These are phyloP conservation scores for Pardosa pseudoannulata DNA, from an alignment of 2,888 invertebrate genomes.

Conservation along the genomic window DNA sequence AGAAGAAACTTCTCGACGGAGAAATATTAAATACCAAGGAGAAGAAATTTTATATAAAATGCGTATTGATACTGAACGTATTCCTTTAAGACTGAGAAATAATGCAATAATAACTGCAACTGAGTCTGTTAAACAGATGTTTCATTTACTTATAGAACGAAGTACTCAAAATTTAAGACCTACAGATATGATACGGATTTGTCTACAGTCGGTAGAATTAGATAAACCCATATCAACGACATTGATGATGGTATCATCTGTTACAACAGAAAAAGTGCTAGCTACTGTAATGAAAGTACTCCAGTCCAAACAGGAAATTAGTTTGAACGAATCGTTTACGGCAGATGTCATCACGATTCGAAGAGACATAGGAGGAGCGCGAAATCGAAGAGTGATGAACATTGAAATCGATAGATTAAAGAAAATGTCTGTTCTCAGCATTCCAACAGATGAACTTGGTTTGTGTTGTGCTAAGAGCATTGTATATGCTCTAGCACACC, in stretches of 20 bases:
- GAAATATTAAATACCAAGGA: background rate
- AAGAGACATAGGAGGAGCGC: background rate
- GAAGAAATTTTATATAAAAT: background rate
- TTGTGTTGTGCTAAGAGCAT: conserved; percentile 27
- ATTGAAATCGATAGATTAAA: background rate
- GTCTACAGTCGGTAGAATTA: background rate
- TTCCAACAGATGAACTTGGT: background rate
- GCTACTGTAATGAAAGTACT: background rate
- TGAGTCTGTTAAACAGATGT: background rate
- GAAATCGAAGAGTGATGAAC: background rate
- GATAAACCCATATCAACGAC: background rate
- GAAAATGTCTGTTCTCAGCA: background rate
- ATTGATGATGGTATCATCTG: background rate
- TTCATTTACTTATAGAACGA: background rate
- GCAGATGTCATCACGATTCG: background rate
- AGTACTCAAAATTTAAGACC: background rate
- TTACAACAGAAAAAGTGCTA: background rate
- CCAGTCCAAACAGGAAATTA: background rate
- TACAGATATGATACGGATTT: background rate
- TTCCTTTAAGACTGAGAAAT: background rate
- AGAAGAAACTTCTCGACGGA: background rate
- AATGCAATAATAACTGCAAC: background rate
- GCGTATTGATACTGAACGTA: background rate
- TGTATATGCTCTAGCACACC: background rate
- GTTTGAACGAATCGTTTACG: background rate